phyloP scores from a whole-genome alignment of 1,140 invertebrate species.

The Drosophila nannoptera region DNA sequence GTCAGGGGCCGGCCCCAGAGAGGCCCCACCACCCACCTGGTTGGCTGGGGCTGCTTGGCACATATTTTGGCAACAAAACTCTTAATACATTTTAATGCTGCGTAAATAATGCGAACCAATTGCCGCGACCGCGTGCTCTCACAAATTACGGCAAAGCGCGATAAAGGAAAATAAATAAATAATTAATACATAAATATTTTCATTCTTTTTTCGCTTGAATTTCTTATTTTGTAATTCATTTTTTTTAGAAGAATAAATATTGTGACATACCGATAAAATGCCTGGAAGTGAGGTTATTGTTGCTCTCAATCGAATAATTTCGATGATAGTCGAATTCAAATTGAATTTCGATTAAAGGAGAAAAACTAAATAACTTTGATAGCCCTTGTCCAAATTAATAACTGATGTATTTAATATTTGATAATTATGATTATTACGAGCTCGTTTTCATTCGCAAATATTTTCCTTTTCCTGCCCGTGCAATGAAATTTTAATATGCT shows the following conservation, averaged over 20 bases:
- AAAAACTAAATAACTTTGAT: too few relatives aligned
- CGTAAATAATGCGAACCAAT: constrained; percentile 65
- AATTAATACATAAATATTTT: constrained; percentile 51
- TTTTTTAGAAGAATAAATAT: constrained; percentile 29
- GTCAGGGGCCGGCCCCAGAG: constrained; percentile 3
- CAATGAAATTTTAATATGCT: constrained; percentile 30
- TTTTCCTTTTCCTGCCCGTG: neutral
- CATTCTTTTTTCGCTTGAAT: constrained; percentile 36
- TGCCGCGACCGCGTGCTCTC: constrained; percentile 18
- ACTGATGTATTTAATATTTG: neutral
- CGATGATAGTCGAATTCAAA: neutral
- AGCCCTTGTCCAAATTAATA: too few relatives aligned
- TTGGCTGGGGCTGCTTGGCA: neutral
- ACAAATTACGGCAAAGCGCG: constrained; percentile 11
- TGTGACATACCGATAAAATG: constrained; percentile 47
- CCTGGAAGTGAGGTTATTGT: constrained; percentile 9
- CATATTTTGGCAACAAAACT: constrained; percentile 35
- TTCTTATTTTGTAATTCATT: constrained; percentile 23
- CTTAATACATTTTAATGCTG: constrained; percentile 72
- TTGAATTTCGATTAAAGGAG: too few relatives aligned
- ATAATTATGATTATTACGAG: neutral
- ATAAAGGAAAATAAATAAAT: constrained; percentile 29
- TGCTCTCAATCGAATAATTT: neutral
- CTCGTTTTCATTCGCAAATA: neutral
- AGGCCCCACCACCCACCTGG: constrained; percentile 27